Evolutionary conservation across 2,797 vertebrate genomes (phyloP), one percentile per base, ranked within the genome.

Genomic region (Ciconia nigra): DNA sequence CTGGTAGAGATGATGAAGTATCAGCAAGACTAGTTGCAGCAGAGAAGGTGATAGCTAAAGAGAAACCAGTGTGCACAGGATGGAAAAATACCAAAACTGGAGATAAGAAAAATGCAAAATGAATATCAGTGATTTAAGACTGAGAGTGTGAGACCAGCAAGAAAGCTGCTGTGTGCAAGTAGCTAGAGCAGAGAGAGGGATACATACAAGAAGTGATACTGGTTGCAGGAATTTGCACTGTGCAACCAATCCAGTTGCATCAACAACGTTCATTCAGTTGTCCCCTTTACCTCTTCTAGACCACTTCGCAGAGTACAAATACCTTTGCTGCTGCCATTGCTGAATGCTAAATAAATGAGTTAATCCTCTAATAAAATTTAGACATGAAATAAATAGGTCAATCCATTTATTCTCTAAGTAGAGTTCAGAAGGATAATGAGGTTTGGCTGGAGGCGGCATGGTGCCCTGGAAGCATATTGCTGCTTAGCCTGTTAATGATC

Each of bases 331-430:
- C 76, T 93, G 92, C 88, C 87, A 85, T 72, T 84, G 65, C 86
- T 95, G 96, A 96, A 89, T 91, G 58, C 79, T 96, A 96, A 96
- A 95, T 93, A 97, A 96, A 96, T 95, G 96, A 96, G 82, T 96
- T 96, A 97, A 92, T 84, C 44, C 63, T 93, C 77, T 97, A 96
- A 98, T 98, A 96, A 97, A 91, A 97, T 98, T 96, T 96, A 93
- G 89, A 94, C 87, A 87, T 96, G 71, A 96, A 97, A 97, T 97
- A 97, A 97, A 98, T 97, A 97, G 97, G 90, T 97, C 95, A 96
- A 97, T 97, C 97, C 65, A 95, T 97, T 98, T 98, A 97, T 96
- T 97, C 94, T 96, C 93, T 97, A 97, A 96, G 96, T 88, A 90
- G 83, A 97, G 96, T 97, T 97, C 88, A 90, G 92, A 86, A 92